Evolutionary conservation across 2,888 invertebrate genomes (phyloP).

Genomic region (Euplexia lucipara): DNA sequence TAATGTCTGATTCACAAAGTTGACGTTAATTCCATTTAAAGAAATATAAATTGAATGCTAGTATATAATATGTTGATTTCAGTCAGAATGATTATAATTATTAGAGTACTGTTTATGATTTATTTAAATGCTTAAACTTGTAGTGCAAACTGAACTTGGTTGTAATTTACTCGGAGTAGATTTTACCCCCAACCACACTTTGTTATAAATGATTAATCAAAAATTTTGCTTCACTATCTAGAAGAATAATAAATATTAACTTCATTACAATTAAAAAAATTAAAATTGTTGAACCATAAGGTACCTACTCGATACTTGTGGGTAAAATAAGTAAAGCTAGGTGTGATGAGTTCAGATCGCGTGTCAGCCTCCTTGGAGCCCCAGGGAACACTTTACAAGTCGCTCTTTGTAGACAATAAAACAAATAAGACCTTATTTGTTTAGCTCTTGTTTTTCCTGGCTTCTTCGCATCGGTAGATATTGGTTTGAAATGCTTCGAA

Average conservation of each 20-base stretch:
- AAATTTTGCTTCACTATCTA: too few relatives aligned
- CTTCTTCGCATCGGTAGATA: constrained; percentile 32
- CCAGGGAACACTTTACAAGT: constrained; percentile 53
- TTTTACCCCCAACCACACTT: too few relatives aligned
- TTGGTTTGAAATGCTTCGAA: constrained; percentile 1
- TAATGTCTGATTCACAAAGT: neutral
- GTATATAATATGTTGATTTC: too few relatives aligned
- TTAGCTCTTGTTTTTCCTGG: constrained; percentile 41
- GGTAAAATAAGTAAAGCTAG: constrained; percentile 30
- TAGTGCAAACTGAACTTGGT: too few relatives aligned
- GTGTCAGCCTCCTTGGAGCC: constrained; percentile 33
- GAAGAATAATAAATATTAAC: too few relatives aligned
- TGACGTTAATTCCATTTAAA: too few relatives aligned
- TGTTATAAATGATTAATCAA: too few relatives aligned
- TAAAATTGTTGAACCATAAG: constrained; percentile 28
- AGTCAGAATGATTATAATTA: too few relatives aligned
- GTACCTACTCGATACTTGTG: constrained; percentile 28
- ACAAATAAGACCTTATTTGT: constrained; percentile 53
- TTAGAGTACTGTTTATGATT: too few relatives aligned
- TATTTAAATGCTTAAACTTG: too few relatives aligned
- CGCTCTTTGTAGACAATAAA: constrained; percentile 45
- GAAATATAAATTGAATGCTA: too few relatives aligned
- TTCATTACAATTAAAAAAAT: constrained; percentile 32
- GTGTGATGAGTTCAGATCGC: constrained; percentile 41
- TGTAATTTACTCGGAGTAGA: too few relatives aligned